Base-by-base conservation (phyloP, 2,797 vertebrate species). In the Glossophaga mutica region DNA sequence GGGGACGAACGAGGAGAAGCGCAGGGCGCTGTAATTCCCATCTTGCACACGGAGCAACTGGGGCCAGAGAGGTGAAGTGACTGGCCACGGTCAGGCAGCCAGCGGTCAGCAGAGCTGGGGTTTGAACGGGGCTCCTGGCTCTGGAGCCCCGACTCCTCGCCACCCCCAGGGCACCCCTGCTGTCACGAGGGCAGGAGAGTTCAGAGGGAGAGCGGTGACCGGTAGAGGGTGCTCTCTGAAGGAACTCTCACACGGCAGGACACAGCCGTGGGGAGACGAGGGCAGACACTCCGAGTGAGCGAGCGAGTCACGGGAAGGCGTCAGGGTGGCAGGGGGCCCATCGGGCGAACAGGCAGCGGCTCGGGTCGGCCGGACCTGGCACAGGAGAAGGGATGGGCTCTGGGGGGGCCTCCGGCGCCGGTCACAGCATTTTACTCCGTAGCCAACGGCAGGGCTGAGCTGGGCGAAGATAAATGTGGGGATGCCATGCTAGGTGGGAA, bases 261-360 rank as follows among this genome's bases (percentile, higher is more conserved):
- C 24, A 39, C 22, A 32, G 77, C 57, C 0, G 0, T 10, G 32
- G 46, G 48, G 19, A 62, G n/a, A 34, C 39, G 7, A 39, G 32
- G 46, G 55, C 10, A 57, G 39, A 82, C 5, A 9, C 57, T 39
- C 52, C 2, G 9, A 42, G 32, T 9, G 32, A n/a, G 67, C 0
- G 9, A 42, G 32, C 9, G 32, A n/a, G 67, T 2, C 22, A 44
- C 0, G 12, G 42, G n/a, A 22, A 0, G 46, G 39, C 7, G 39
- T 50, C 37, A 14, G 70, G 37, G 22, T 16, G 34, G 21, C 52
- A 44, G 46, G 14, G 3, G 44, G 48, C 21, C 57, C 29, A 8
- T 37, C 9, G 19, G 52, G 44, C 73, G 78, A 59, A 57, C 0
- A 12, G 50, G 16, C 24, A 2, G 24, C 6, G 26, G 55, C 42